A percentile compares a stretch with the other conserved stretches of the same genome.
phyloP scores from a whole-genome alignment of 2,797 vertebrate genomes.

The Notoglanidium macrostoma region DNA sequence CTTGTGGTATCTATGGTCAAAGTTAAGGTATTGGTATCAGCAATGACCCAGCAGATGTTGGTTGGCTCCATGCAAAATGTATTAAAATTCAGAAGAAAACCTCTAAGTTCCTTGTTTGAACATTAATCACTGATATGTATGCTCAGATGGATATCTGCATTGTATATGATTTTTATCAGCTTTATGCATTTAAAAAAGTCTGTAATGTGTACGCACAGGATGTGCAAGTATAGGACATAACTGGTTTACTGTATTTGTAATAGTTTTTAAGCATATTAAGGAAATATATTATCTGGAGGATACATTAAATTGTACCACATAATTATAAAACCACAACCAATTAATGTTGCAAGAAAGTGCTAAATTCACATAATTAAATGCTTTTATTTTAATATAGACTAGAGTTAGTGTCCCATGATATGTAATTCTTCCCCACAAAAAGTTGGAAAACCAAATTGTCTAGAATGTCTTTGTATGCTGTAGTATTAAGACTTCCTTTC shows the following conservation, averaged over 20 bases:
- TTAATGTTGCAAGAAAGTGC: background rate
- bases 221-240: background rate
- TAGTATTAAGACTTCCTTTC: background rate
- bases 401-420: background rate
- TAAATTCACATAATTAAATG: background rate
- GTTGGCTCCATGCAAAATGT: background rate
- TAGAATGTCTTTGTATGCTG: background rate
- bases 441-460: background rate
- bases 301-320: background rate
- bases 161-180: too few species aligned
- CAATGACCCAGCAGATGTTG: constrained; percentile 70
- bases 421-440: background rate
- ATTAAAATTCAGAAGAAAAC: too few species aligned
- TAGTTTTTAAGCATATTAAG: background rate
- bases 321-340: background rate
- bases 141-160: too few species aligned
- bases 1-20: constrained; percentile 39
- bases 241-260: background rate
- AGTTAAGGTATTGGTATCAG: constrained; percentile 57
- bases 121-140: too few species aligned
- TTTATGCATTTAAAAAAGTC: background rate
- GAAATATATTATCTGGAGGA: background rate
- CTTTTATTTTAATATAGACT: background rate
- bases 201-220: background rate
- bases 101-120: too few species aligned